Conservation (phyloP, 2,797 vertebrate genomes). For the Eidolon dupreanum region DNA sequence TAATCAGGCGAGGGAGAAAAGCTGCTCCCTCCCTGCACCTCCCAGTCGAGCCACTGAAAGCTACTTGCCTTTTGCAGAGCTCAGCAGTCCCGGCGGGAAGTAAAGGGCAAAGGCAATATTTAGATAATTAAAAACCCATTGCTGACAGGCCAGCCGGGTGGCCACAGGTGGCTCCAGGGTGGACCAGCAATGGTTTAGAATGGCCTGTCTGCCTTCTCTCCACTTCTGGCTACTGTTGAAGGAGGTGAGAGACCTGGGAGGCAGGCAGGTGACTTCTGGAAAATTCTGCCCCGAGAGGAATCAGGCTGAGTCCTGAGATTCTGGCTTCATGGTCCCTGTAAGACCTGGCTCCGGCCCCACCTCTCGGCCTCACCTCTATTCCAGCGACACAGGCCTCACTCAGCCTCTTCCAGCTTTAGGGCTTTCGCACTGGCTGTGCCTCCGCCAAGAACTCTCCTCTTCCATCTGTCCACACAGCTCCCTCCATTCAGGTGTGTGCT, state of each 20-base stretch:
- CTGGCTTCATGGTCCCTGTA: not conserved
- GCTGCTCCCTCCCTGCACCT: not conserved
- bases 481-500: not conserved
- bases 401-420: not conserved
- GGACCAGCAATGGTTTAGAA: not conserved
- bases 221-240: not conserved
- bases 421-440: not conserved
- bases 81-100: constrained; percentile 42
- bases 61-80: constrained; percentile 52
- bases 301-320: not conserved
- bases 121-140: constrained; percentile 57
- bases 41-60: constrained; percentile 6
- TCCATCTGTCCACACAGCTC: not conserved
- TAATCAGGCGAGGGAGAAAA: not conserved
- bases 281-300: not conserved
- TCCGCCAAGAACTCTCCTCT: not conserved
- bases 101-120: not conserved
- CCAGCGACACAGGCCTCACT: fast-evolving
- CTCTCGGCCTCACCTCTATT: not conserved
- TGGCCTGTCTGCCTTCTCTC: not conserved
- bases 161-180: constrained; percentile 41
- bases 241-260: not conserved
- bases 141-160: not conserved
- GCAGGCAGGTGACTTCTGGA: not conserved
- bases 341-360: fast-evolving